phyloP scores from a whole-genome alignment of 1,140 invertebrate species.

The Bombus sibiricus region DNA sequence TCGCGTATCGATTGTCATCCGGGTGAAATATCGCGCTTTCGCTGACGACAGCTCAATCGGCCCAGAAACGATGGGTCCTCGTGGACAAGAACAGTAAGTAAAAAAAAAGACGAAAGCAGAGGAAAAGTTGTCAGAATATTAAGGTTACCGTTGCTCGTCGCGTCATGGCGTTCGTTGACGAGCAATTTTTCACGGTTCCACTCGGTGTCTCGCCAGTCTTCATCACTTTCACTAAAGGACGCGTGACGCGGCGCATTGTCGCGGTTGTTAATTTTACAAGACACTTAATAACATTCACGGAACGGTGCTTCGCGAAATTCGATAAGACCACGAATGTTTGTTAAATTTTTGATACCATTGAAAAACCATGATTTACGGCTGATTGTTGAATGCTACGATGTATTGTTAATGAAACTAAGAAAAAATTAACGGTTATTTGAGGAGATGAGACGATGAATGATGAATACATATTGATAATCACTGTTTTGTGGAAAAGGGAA shows the following conservation, averaged over 20 bases:
- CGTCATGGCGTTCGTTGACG: constrained; percentile 60
- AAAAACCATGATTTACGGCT: too few species aligned
- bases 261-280: constrained; percentile 38
- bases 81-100: neutral
- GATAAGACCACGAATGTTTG: neutral
- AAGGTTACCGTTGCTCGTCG: constrained; percentile 34
- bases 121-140: constrained; percentile 30
- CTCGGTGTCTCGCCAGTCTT: neutral
- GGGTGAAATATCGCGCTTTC: constrained; percentile 78
- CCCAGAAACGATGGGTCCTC: constrained; percentile 68
- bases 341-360: too few species aligned
- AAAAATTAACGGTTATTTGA: too few species aligned
- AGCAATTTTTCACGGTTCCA: constrained; percentile 53
- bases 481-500: too few species aligned
- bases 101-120: constrained; percentile 13
- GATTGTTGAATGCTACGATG: too few species aligned
- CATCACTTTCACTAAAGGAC: constrained; percentile 30
- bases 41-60: constrained; percentile 79
- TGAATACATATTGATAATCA: too few species aligned
- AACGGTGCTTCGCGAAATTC: neutral
- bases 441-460: too few species aligned
- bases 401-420: too few species aligned
- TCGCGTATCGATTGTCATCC: constrained; percentile 78
- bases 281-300: constrained; percentile 21
- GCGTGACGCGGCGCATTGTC: neutral